Base-by-base conservation (phyloP, 1,140 invertebrate genomes). In the Drosophila mauritiana region DNA sequence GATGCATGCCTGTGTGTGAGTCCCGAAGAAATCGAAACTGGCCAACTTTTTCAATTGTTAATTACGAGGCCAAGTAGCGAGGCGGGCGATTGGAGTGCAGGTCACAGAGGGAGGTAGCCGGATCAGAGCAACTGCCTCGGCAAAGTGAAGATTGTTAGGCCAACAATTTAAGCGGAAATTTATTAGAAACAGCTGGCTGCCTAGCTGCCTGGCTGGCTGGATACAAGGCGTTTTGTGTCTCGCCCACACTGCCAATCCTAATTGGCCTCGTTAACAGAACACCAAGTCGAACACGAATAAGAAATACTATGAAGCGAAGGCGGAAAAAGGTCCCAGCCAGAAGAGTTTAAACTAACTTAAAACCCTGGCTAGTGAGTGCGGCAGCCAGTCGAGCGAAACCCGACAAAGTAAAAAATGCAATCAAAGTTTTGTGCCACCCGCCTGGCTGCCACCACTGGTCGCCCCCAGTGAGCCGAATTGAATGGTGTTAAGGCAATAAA, bases 101-200 rank as follows among this genome's bases (percentile, higher is more conserved):
- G 17, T 17, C 0, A 27, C 25, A 6, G 25, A 0, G 45, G 25
- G 20, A 48, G 43, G 53, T n/a, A 10, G 27, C 17, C 34, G 40
- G 45, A 22, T 0, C 4, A 34, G 48, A 10, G n/a, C 52, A 22
- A 17, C 5, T 31, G 43, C 31, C 13, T 36, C 5, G 37, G 37
- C 27, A 17, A 69, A 64, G 65, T 49, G 40, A 54, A 75, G 73
- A 51, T 89, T 80, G 79, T 88, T 79, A 79, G 75, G 65, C 79
- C 59, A 89, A 80, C 84, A 88, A 89, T 88, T 88, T 84, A 89
- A 80, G 76, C 77, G 84, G 76, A 88, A 89, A 84, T 89, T 88
- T 89, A 88, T 89, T 86, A 73, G 82, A 72, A 86, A 86, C 82
- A 86, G 82, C 78, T 78, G 61, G 78, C 51, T 58, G 61, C 17